A percentile compares a stretch with the other conserved stretches of the same genome.
phyloP scores from a whole-genome alignment of 2,888 invertebrate species.

The Tetranychus piercei region DNA sequence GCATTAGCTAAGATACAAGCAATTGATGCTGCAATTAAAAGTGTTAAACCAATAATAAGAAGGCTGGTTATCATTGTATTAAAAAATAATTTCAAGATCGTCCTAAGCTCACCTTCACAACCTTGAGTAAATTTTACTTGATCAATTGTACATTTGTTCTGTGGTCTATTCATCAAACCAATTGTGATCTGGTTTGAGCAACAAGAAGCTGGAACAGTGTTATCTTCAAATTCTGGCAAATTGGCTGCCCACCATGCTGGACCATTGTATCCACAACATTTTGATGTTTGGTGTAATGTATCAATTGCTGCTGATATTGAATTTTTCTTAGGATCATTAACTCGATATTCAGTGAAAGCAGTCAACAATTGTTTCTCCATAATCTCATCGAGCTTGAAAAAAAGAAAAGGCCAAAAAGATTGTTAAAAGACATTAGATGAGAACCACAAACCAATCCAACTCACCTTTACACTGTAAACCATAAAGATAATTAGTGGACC shows the following conservation, averaged over 20 bases:
- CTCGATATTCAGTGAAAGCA: not conserved
- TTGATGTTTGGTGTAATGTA: not conserved
- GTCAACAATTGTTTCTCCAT: not conserved
- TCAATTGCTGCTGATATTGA: not conserved
- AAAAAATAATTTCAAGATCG: not conserved
- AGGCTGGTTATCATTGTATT: not conserved
- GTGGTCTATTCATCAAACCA: not conserved
- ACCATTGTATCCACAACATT: constrained; percentile 7
- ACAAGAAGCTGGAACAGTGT: constrained; percentile 1
- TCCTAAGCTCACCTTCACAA: not conserved
- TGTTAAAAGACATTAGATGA: not conserved
- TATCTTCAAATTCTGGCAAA: not conserved
- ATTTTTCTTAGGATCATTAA: not conserved
- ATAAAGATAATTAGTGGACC: not conserved
- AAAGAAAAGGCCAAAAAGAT: not conserved
- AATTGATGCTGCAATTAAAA: constrained; percentile 3
- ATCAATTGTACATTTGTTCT: not conserved
- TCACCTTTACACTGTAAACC: not conserved
- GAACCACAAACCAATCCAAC: not conserved
- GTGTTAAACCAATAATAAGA: not conserved
- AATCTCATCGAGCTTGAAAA: not conserved
- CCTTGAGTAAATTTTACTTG: not conserved
- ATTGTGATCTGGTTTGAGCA: not conserved
- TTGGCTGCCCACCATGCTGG: not conserved
- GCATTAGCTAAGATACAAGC: constrained; percentile 2